phyloP scores from a whole-genome alignment of 2,797 vertebrate species.

The Heterohyrax brucei region DNA sequence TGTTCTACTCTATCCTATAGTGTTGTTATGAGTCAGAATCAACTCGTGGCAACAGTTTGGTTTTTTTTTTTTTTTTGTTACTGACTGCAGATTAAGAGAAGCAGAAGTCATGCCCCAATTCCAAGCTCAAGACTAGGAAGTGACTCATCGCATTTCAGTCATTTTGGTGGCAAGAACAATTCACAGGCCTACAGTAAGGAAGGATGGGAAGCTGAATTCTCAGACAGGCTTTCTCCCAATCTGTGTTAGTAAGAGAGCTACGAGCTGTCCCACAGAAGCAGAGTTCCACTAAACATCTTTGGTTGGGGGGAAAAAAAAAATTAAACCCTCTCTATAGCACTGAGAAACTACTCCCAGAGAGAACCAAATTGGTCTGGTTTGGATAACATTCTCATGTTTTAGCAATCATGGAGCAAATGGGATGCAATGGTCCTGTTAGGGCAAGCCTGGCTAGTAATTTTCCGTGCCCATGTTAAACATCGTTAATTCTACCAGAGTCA shows the following conservation, averaged over 20 bases:
- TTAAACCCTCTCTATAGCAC: not conserved
- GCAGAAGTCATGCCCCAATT: not conserved
- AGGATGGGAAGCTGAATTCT: not conserved
- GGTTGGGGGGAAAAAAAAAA: not conserved
- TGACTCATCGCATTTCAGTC: not conserved
- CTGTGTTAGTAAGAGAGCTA: not conserved
- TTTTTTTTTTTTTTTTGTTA: not conserved
- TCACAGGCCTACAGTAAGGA: not conserved
- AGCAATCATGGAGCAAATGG: not conserved
- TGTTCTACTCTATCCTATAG: too few species aligned
- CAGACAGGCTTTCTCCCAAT: not conserved
- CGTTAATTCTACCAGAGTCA: not conserved
- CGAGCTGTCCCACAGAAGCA: not conserved
- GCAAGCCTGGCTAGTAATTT: not conserved
- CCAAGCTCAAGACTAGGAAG: not conserved
- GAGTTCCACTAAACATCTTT: not conserved
- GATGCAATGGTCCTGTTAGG: not conserved
- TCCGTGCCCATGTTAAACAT: not conserved
- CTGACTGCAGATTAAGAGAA: not conserved
- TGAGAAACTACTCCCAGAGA: not conserved
- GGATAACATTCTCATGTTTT: not conserved
- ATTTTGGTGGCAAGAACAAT: not conserved
- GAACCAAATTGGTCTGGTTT: not conserved
- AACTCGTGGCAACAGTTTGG: too few species aligned
- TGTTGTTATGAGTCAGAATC: too few species aligned